A percentile compares a stretch with the other conserved stretches of the same genome.
Conservation (phyloP, 2,888 invertebrate species). For the Papilio gigon region DNA sequence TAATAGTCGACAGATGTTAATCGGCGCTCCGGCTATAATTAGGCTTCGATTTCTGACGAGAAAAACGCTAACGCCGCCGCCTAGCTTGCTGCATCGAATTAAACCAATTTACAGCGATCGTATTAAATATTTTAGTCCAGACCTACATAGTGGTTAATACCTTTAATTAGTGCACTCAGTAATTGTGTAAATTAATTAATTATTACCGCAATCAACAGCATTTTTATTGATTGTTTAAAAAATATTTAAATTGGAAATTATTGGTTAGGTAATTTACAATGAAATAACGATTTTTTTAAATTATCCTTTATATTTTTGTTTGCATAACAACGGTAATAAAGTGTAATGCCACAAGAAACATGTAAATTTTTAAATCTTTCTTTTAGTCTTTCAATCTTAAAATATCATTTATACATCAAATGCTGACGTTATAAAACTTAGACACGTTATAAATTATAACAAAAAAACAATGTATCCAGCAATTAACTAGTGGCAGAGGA, state of each 20-base stretch:
- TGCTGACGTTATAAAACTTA: not conserved
- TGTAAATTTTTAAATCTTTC: constrained; percentile 3
- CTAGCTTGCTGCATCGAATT: constrained; percentile 47
- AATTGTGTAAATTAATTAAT: constrained; percentile 9
- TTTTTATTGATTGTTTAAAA: not conserved
- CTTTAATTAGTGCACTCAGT: constrained; percentile 1
- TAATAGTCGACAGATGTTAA: constrained; percentile 83
- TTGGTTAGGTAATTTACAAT: not conserved
- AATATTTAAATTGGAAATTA: not conserved
- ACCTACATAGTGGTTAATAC: constrained; percentile 38
- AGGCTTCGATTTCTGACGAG: constrained; percentile 75
- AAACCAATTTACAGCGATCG: constrained; percentile 58
- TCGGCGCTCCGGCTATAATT: constrained; percentile 77
- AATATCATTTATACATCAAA: not conserved
- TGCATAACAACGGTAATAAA: not conserved
- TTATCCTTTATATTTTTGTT: not conserved
- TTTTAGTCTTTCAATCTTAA: not conserved
- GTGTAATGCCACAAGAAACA: constrained; percentile 2
- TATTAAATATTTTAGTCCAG: constrained; percentile 44
- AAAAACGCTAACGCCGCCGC: constrained; percentile 68
- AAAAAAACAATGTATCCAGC: constrained; percentile 23
- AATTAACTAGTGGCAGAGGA: constrained; percentile 14
- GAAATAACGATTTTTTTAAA: not conserved
- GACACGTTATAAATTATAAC: not conserved
- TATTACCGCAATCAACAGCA: not conserved